Percentiles rank a stretch among this genome's conserved stretches.
Conservation (phyloP, 2,113 vertebrate genomes). For the Zapornia atra region DNA sequence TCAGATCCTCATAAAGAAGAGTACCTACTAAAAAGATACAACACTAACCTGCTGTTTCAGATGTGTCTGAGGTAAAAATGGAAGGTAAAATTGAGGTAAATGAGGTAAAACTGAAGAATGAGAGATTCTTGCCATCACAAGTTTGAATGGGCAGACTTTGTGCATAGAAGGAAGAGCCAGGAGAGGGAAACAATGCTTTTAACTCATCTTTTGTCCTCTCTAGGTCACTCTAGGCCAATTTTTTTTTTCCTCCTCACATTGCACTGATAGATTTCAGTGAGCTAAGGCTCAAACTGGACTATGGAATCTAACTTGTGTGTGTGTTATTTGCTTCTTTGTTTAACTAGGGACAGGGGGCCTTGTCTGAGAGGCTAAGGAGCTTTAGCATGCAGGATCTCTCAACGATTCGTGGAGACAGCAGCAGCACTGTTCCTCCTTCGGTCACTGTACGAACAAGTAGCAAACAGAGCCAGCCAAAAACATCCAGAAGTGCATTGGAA, state of each 20-base stretch:
- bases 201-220: background rate
- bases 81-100: no score
- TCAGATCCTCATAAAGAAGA: background rate
- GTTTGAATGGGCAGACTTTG: background rate
- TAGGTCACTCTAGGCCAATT: background rate
- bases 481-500: slow-evolving; percentile 91
- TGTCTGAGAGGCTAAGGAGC: slow-evolving; percentile 94
- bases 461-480: slow-evolving; percentile 83
- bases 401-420: slow-evolving; percentile 84
- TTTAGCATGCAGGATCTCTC: slow-evolving; percentile 99
- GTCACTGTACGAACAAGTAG: slow-evolving; percentile 76
- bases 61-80: background rate
- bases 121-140: background rate
- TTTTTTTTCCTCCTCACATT: background rate
- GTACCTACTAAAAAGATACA: background rate
- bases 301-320: background rate
- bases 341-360: slow-evolving; percentile 90
- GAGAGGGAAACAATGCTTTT: background rate
- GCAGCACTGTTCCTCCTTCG: slow-evolving; percentile 54
- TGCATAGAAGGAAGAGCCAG: background rate
- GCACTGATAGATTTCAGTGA: background rate
- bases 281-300: background rate
- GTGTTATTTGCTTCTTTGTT: slow-evolving; percentile 38
- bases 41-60: background rate
- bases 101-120: background rate